Evolutionary conservation across 2,888 invertebrate species (phyloP).

Genomic region (Amiota communis): DNA sequence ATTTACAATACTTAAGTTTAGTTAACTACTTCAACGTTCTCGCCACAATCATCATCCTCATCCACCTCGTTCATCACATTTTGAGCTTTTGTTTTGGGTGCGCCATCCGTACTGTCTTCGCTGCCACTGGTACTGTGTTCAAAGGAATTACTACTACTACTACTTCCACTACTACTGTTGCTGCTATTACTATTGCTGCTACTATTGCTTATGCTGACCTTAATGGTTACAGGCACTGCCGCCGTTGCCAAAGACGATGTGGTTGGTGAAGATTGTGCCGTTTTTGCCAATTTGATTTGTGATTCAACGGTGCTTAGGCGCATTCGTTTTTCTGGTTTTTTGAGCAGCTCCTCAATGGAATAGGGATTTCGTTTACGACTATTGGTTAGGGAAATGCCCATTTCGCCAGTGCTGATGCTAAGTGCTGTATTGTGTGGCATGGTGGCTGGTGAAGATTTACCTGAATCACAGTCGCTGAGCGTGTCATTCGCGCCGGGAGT

Average conservation of each 20-base stretch:
- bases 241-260: not conserved
- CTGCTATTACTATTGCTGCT: constrained; percentile 46
- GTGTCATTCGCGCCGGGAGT: constrained; percentile 65
- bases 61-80: constrained; percentile 33
- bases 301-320: constrained; percentile 50
- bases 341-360: constrained; percentile 88
- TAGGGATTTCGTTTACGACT: constrained; percentile 83
- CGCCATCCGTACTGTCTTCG: constrained; percentile 17
- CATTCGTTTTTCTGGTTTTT: constrained; percentile 81
- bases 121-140: constrained; percentile 44
- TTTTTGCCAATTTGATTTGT: constrained; percentile 32
- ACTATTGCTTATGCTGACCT: constrained; percentile 58
- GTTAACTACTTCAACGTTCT: constrained; percentile 72
- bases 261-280: constrained; percentile 19
- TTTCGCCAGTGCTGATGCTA: constrained; percentile 49
- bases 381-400: constrained; percentile 28
- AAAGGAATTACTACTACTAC: constrained; percentile 50
- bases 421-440: constrained; percentile 44
- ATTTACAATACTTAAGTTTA: constrained; percentile 40
- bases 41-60: constrained; percentile 58
- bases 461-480: constrained; percentile 72
- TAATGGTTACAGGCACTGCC: constrained; percentile 50
- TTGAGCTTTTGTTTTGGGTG: constrained; percentile 17
- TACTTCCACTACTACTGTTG: constrained; percentile 27
- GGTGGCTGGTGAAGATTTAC: constrained; percentile 72